Conservation (phyloP, 2,797 vertebrate genomes). For the Acestrorhynchus altus region DNA sequence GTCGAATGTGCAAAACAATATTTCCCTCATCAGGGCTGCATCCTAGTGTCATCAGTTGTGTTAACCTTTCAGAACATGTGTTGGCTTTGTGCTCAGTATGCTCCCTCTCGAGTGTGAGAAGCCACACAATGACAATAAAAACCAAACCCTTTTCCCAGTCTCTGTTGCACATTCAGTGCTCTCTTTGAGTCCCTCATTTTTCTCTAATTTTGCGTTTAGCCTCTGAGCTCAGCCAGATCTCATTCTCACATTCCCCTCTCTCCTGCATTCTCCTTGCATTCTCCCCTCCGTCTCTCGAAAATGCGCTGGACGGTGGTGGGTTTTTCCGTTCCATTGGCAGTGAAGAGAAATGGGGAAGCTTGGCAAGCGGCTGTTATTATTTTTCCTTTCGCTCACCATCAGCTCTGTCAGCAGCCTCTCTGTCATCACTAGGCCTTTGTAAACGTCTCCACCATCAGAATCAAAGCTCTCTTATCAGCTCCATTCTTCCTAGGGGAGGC, state of each 20-base stretch:
- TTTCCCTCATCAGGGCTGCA: constrained; percentile 33
- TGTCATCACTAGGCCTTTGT: constrained; percentile 61
- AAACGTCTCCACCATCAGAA: constrained; percentile 58
- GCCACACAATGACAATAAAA: constrained; percentile 17
- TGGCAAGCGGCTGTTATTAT: constrained; percentile 75
- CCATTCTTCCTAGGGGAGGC: constrained; percentile 38
- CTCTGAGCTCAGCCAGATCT: constrained; percentile 55
- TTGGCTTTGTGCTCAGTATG: constrained; percentile 26
- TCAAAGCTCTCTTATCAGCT: constrained; percentile 63
- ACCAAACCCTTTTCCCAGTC: constrained; percentile 6
- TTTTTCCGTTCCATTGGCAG: constrained; percentile 78
- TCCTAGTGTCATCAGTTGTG: constrained; percentile 44
- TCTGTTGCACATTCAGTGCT: constrained; percentile 21
- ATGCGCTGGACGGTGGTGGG: constrained; percentile 69
- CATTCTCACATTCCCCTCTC: constrained; percentile 65
- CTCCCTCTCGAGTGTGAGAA: background rate
- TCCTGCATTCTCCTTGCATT: constrained; percentile 55
- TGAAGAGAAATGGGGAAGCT: constrained; percentile 65
- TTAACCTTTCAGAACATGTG: constrained; percentile 30
- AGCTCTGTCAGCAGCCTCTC: constrained; percentile 73
- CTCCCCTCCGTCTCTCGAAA: constrained; percentile 63
- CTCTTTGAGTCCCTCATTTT: constrained; percentile 26
- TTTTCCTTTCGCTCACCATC: constrained; percentile 75
- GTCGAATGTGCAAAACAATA: constrained; percentile 32
- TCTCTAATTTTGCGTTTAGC: constrained; percentile 32